Evolutionary conservation across 2,113 vertebrate species (phyloP), one percentile per base, ranked within the genome.

Genomic region (Dromiciops gliroides): DNA sequence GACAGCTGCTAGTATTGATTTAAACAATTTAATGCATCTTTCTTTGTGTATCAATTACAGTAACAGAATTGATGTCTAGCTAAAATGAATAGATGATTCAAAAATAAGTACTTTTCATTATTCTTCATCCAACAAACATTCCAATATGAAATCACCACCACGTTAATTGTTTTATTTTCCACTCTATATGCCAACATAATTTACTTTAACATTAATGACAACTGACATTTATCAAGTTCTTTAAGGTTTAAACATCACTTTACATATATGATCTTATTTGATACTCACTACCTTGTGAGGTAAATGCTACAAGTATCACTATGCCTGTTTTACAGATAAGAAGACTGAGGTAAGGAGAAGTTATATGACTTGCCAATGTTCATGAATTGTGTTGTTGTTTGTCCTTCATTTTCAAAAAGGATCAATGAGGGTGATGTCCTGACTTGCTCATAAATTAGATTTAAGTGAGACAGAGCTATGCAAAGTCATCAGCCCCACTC

Each of bases 91-190:
- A 37, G 56, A 67, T 60, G 47, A 91, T 5, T 96, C 89, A 94
- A 47, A 19, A 94, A n/a, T 28, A 95, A n/a, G 75, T 52, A 25
- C 49, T 89, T 92, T 93, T 51, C 93, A 89, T 50, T 53, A 89
- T 56, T 95, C 37, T 91, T 96, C 89, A 92, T 53, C 96, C 88
- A 94, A 75, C 37, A 96, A 44, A 44, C 89, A 89, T 53, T 26
- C 89, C 31, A 94, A 44, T 95, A 93, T 67, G 37, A 83, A 92
- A 60, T 28, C 19, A 22, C n/a, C n/a, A 83, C 19, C n/a, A 23
- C 89, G 44, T 44, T 60, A 90, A 28, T 96, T 95, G 75, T 49
- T 91, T 95, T 95, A 90, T 51, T 96, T 96, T 92, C 60, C 48
- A 92, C 49, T 92, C 92, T 94, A 75, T 50, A 48, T 25, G 51